A percentile compares a stretch with the other conserved stretches of the same genome.
These are phyloP conservation scores for Drosophila yakuba DNA, from an alignment of 1,140 invertebrate genomes.

Conservation along the genomic window DNA sequence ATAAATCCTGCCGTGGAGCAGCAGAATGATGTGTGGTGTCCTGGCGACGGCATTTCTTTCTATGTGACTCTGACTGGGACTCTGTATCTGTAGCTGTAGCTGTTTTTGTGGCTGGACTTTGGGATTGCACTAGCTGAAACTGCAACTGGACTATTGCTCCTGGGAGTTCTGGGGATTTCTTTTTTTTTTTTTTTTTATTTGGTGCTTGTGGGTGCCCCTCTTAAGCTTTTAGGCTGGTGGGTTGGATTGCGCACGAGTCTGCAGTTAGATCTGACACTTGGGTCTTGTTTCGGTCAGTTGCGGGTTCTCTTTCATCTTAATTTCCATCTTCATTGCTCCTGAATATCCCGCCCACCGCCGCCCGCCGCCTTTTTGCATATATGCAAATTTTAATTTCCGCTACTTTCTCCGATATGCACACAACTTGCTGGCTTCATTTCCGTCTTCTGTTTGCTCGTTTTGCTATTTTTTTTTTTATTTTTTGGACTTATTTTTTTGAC, in stretches of 20 bases:
- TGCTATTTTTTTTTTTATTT: not conserved
- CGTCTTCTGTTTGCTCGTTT: constrained; percentile 40
- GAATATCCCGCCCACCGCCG: constrained; percentile 10
- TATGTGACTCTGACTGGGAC: not conserved
- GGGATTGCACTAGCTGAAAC: not conserved
- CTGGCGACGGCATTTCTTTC: constrained; percentile 66
- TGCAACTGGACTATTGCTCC: constrained; percentile 1
- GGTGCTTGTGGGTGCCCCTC: not conserved
- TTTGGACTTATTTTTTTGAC: not conserved
- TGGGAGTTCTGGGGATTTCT: not conserved
- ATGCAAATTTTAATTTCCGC: constrained; percentile 84
- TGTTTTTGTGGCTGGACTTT: constrained; percentile 11
- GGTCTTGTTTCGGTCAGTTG: constrained; percentile 24
- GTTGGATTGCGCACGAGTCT: constrained; percentile 43
- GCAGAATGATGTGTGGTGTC: constrained; percentile 72
- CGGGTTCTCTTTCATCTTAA: constrained; percentile 34
- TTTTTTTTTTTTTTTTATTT: not conserved
- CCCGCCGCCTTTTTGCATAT: constrained; percentile 31
- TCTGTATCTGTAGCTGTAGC: no score
- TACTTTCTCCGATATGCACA: constrained; percentile 71
- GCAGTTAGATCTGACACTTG: constrained; percentile 52
- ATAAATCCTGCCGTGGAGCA: constrained; percentile 80
- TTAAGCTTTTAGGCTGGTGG: constrained; percentile 13
- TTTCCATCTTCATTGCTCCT: constrained; percentile 51
- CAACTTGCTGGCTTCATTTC: constrained; percentile 81